Evolutionary conservation across 2,888 invertebrate species (phyloP), one percentile per base, ranked within the genome.

Genomic region (Alloplasta piceator): DNA sequence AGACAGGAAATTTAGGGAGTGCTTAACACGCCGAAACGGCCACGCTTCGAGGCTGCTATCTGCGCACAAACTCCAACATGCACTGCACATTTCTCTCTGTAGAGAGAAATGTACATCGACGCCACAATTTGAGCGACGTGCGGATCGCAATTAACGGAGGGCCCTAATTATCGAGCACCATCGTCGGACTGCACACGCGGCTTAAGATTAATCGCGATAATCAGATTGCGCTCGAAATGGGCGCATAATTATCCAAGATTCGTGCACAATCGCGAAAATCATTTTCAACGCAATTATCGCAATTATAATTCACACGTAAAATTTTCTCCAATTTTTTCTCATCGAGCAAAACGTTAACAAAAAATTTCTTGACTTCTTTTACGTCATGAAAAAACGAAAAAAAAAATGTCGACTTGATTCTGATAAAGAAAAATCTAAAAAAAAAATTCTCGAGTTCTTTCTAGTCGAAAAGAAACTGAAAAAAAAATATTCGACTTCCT

Each of bases 151-250:
- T 73, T 73, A 73, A 64, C 43, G 55, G 55, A 73, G 64, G 41
- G 16, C 36, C 64, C 73, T 73, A 64, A 73, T 73, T 73, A 73
- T 73, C 73, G 64, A 58, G 64, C 46, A 73, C 9, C 38, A 26
- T 26, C 26, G 26, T 3, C 26, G 26, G 26, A 26, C 26, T 26
- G 26, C 26, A 26, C 26, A 7, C 71, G 41, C 48, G 48, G 43
- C 46, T 43, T 36, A 39, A 56, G 56, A 73, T 73, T 73, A 64
- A 66, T 73, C 55, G 39, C 9, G 46, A 46, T 66, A 56, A 73
- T 66, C 56, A 46, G 36, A 36, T 16, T n/a, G 43, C 66, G 39
- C 4, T 26, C 38, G 36, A 6, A 58, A 36, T 48, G n/a, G 2
- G 10, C 48, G 10, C 48, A 12, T 48, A 26, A 3, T 48, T 48